Conservation (phyloP, 2,797 vertebrate species). For the Tinamus major region DNA sequence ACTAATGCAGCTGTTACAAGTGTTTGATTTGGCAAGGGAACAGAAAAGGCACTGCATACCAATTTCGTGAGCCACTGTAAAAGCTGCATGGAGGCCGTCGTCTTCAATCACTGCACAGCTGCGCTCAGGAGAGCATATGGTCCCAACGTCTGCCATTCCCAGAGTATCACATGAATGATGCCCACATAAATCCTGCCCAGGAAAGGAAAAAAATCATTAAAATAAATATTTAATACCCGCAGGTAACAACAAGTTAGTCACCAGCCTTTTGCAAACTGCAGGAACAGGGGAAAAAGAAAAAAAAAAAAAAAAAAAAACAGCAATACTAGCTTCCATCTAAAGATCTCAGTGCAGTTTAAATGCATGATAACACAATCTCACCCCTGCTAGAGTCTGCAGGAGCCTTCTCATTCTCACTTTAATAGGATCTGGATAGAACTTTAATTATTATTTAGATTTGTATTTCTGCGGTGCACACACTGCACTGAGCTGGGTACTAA, state of each 20-base stretch:
- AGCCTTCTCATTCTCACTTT: background rate
- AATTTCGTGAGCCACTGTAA: constrained; percentile 98
- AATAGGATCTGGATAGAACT: background rate
- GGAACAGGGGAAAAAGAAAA: background rate
- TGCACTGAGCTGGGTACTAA: background rate
- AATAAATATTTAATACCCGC: constrained; percentile 61
- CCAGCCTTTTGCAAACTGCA: constrained; percentile 33
- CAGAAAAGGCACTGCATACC: constrained; percentile 87
- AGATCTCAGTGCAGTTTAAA: background rate
- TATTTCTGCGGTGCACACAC: background rate
- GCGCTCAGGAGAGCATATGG: constrained; percentile 96
- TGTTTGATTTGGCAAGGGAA: constrained; percentile 85
- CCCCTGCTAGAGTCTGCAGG: background rate
- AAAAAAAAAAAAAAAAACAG: no score
- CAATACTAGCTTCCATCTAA: background rate
- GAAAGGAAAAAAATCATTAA: constrained; percentile 70
- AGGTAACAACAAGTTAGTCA: constrained; percentile 43
- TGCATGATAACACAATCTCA: background rate
- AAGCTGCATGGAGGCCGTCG: constrained; percentile 96
- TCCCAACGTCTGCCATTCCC: constrained; percentile 99
- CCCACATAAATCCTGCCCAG: constrained; percentile 94
- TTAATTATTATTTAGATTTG: background rate
- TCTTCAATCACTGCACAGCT: constrained; percentile 99
- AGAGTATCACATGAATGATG: constrained; percentile 99
- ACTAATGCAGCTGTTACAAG: constrained; percentile 83